Evolutionary conservation across 2,797 vertebrate species (phyloP), one percentile per base, ranked within the genome.

Genomic region (Rhinichthys osculus): DNA sequence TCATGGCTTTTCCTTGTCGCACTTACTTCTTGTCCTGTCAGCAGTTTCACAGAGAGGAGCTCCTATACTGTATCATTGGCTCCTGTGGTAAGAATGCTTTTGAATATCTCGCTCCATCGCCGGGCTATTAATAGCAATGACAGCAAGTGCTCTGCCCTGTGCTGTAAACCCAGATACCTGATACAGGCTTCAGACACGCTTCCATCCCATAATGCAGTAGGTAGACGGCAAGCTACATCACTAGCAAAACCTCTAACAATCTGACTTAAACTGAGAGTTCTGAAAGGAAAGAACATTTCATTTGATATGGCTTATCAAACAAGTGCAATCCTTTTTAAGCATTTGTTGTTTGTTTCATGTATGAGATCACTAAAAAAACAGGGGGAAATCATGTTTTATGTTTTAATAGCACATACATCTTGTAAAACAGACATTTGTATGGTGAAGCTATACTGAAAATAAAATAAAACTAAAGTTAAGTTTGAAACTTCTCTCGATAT

Each of bases 91-190:
- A 74, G 13, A 88, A 70, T 74, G 79, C 80, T 86, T 44, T 78
- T 87, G 86, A 81, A 81, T 85, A 86, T 73, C 78, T 87, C 83
- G 78, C 82, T 71, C 82, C 70, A 35, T 71, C 64, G 35, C 82
- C 7, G 62, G 79, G 87, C 66, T 90, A 89, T 86, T 86, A 89
- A 88, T 88, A 90, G 85, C 81, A 54, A 84, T 80, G 69, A 73
- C 77, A 80, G 69, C 54, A 30, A 85, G 47, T 81, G 78, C 87
- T 82, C 4, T 54, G 81, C 52, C 67, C 66, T 52, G 76, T 44
- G 71, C 54, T 81, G 66, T 85, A 83, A 83, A 77, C 47, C 77
- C 35, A 62, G 70, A 64, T 67, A 86, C 76, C 81, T 67, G 84
- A 90, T 84, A 84, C 27, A 35, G 21, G 42, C 30, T 74, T 83